phyloP scores from a whole-genome alignment of 2,888 invertebrate species.

The Norana najaformis region DNA sequence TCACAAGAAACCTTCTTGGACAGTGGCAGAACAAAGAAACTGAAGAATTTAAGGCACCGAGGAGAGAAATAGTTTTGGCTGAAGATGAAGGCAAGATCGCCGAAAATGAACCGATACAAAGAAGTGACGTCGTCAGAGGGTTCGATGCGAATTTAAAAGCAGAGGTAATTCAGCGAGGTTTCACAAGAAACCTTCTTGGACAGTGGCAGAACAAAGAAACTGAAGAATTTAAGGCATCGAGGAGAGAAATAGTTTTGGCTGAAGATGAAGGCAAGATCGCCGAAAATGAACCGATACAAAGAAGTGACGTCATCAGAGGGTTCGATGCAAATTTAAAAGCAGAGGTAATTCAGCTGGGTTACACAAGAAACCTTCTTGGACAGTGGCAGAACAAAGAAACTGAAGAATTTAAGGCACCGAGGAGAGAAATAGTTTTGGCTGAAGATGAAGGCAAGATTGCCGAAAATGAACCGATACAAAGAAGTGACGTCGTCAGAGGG shows the following conservation, averaged over 20 bases:
- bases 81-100: slow-evolving; percentile 28
- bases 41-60: slow-evolving; percentile 29
- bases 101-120: slow-evolving; percentile 23
- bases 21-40: slow-evolving; percentile 31
- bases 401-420: slow-evolving; percentile 3
- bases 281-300: slow-evolving; percentile 28
- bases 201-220: slow-evolving; percentile 25
- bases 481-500: not conserved
- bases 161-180: not conserved
- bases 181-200: not conserved
- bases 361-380: slow-evolving; percentile 5
- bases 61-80: slow-evolving; percentile 27
- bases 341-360: not conserved
- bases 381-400: not conserved
- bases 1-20: not conserved
- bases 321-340: not conserved
- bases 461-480: slow-evolving; percentile 28
- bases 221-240: not conserved
- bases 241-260: not conserved
- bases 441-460: slow-evolving; percentile 31
- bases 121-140: slow-evolving; percentile 16
- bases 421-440: slow-evolving; percentile 26
- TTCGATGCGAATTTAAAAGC: not conserved
- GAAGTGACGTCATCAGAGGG: slow-evolving; percentile 22
- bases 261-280: slow-evolving; percentile 25